phyloP scores from a whole-genome alignment of 2,888 invertebrate species.

The Drosophila fulvimacula region DNA sequence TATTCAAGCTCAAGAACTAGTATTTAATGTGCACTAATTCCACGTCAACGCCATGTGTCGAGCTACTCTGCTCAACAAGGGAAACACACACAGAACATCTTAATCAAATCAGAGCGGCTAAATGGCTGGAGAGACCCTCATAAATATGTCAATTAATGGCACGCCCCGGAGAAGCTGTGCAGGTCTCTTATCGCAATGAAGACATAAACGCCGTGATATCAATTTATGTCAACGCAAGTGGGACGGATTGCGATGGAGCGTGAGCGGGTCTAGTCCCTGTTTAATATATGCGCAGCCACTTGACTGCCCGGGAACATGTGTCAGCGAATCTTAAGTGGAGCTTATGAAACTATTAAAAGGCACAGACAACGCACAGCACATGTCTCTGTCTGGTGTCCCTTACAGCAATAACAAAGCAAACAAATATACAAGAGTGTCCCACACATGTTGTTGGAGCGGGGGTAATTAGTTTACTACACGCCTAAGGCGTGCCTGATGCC shows the following conservation, averaged over 20 bases:
- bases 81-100: conserved; percentile 43
- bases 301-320: conserved; percentile 83
- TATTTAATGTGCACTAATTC: neutral
- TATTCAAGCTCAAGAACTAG: neutral
- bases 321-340: conserved; percentile 85
- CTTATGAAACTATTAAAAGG: conserved; percentile 84
- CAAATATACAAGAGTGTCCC: conserved; percentile 33
- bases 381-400: conserved; percentile 46
- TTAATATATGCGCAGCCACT: conserved; percentile 77
- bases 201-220: conserved; percentile 81
- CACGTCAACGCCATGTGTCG: neutral
- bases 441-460: conserved; percentile 42
- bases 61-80: conserved; percentile 1
- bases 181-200: conserved; percentile 74
- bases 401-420: conserved; percentile 42
- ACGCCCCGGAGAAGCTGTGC: conserved; percentile 28
- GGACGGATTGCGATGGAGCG: conserved; percentile 35
- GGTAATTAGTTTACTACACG: conserved; percentile 78
- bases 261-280: conserved; percentile 12
- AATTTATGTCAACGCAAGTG: conserved; percentile 83
- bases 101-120: conserved; percentile 69
- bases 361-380: conserved; percentile 42
- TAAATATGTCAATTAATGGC: conserved; percentile 82
- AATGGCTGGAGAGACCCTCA: conserved; percentile 71
- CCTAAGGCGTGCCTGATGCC: conserved; percentile 59